Percentiles rank a stretch among this genome's conserved stretches.
Evolutionary conservation across 2,797 vertebrate genomes (phyloP).

Genomic region (Australoheros facetus): DNA sequence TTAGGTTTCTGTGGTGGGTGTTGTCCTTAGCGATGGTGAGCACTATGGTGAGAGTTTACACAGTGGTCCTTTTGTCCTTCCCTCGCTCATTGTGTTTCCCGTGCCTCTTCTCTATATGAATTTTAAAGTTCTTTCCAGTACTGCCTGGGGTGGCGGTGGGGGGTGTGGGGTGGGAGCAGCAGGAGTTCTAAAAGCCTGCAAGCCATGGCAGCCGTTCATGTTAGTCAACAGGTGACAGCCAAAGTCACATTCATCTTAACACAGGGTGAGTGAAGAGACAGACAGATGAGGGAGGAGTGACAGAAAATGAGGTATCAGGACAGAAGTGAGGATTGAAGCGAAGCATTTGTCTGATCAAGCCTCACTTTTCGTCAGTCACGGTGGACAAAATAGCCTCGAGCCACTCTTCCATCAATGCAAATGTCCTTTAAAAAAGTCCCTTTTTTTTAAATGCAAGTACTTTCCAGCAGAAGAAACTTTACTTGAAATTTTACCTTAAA

Average conservation of each 20-base stretch:
- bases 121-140: conserved; percentile 39
- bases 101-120: conserved; percentile 27
- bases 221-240: conserved; percentile 76
- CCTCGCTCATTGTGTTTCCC: conserved; percentile 45
- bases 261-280: conserved; percentile 42
- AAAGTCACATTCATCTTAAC: conserved; percentile 53
- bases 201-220: conserved; percentile 50
- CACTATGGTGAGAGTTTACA: conserved; percentile 61
- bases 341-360: conserved; percentile 62
- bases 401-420: background rate
- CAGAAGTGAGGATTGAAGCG: conserved; percentile 60
- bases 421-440: conserved; percentile 10
- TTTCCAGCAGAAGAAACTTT: conserved; percentile 14
- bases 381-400: conserved; percentile 48
- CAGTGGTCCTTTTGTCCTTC: conserved; percentile 66
- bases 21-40: conserved; percentile 65
- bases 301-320: conserved; percentile 52
- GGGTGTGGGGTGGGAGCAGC: background rate
- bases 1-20: conserved; percentile 75
- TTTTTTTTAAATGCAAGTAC: background rate
- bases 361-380: conserved; percentile 55
- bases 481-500: conserved; percentile 5
- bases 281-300: conserved; percentile 38
- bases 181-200: conserved; percentile 37
- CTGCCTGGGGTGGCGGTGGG: background rate